phyloP scores from a whole-genome alignment of 1,140 invertebrate species.

The Hypsibius dujardini region DNA sequence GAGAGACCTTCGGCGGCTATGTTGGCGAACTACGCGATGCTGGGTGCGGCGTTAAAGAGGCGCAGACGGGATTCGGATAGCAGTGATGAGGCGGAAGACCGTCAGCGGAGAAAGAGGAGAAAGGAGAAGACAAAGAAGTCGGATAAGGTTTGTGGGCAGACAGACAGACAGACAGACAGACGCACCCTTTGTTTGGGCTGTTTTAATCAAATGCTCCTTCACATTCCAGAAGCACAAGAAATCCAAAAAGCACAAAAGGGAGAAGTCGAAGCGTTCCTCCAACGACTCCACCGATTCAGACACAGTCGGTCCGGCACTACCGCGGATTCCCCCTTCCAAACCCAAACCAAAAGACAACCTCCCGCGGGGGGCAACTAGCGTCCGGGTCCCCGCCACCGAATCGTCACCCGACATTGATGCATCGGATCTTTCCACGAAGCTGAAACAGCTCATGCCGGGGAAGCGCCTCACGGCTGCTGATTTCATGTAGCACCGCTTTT shows the following conservation, averaged over 20 bases:
- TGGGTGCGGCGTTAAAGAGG: slow-evolving; percentile 17
- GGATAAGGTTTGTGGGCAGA: slow-evolving; percentile 22
- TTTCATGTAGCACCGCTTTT: background rate
- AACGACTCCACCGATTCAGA: no score
- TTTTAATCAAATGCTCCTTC: background rate
- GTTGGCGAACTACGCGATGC: slow-evolving; percentile 11
- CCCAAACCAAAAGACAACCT: no score
- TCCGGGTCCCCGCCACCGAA: background rate
- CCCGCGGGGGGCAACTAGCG: no score
- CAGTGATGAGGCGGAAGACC: slow-evolving; percentile 21
- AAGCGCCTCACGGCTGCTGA: background rate
- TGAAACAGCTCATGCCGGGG: background rate
- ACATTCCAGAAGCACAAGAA: slow-evolving; percentile 22
- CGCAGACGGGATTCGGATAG: slow-evolving; percentile 9
- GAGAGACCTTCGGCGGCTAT: slow-evolving; percentile 21
- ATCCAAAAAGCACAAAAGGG: slow-evolving; percentile 23
- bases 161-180: no score
- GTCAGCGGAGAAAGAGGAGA: slow-evolving; percentile 23
- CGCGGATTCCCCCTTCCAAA: no score
- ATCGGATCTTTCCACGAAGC: background rate
- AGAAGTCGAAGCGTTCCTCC: background rate
- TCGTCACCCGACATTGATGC: background rate
- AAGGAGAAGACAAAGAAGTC: slow-evolving; percentile 22
- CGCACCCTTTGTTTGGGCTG: no score
- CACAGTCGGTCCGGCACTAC: no score